Evolutionary conservation across 1,140 invertebrate genomes (phyloP), one percentile per base, ranked within the genome.

Genomic region (Drosophila chauvacae): DNA sequence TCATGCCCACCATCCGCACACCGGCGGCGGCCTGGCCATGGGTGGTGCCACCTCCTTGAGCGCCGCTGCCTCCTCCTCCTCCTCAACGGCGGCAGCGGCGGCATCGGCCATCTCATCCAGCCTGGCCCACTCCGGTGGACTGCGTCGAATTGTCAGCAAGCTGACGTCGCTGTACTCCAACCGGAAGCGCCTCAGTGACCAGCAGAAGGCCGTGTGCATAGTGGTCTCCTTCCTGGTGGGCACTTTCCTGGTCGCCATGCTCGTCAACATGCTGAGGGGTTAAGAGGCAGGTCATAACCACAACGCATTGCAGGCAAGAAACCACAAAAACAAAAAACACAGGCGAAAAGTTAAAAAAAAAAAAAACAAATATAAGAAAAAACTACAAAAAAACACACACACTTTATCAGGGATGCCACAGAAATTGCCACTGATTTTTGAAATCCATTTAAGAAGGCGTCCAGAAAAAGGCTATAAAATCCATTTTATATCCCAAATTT

Each of bases 161-260:
- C 63, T 92, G 7, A 87, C 76, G 9, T 60, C 90, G 26, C 53
- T 92, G 9, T 92, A 92, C 63, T 79, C 65, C 51, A 92, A 91
- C 51, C 80, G 90, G 14, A 92, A 90, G 75, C 87, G 90, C 10
- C 80, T 92, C 37, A 82, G 75, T 47, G 91, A 92, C 70, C 90
- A 92, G 44, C 84, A 92, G 61, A 91, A 92, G 72, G 91, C 91
- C 20, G 90, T 92, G 30, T 87, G 86, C 57, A 81, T 91, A 59
- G 90, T 92, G 80, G 80, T 92, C 53, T 92, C 86, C 45, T 92
- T 92, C 60, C 72, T 92, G 47, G 88, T 92, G 51, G 77, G 91
- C 57, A 90, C 91, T 41, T 90, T 92, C 45, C 55, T 91, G 64
- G 90, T 85, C 45, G 91, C 91, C 56, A 91, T 91, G 65, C 56